Conservation (phyloP, 2,113 vertebrate species). For the Tautogolabrus adspersus region DNA sequence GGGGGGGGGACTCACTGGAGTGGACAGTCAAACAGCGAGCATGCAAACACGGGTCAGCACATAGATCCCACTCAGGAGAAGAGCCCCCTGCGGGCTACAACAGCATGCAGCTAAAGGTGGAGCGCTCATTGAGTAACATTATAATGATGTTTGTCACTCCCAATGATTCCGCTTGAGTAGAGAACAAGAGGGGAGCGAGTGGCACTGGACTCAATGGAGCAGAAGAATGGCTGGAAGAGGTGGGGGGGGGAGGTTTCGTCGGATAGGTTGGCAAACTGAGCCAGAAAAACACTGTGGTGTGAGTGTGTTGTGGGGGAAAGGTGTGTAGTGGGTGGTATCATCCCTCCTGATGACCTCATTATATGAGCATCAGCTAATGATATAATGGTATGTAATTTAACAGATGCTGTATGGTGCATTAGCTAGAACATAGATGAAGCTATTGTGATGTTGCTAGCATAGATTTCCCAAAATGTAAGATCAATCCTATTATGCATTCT, state of each 20-base stretch:
- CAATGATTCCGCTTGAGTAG: slow-evolving; percentile 73
- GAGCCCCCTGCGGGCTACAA: slow-evolving; percentile 61
- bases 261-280: slow-evolving; percentile 15
- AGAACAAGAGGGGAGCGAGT: slow-evolving; percentile 65
- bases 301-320: slow-evolving; percentile 12
- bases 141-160: slow-evolving; percentile 78
- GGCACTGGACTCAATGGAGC: slow-evolving; percentile 68
- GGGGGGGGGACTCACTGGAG: slow-evolving; percentile 50
- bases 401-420: slow-evolving; percentile 38
- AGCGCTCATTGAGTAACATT: slow-evolving; percentile 63
- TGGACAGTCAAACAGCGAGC: slow-evolving; percentile 54
- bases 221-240: slow-evolving; percentile 72
- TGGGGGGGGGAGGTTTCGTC: slow-evolving; percentile 18
- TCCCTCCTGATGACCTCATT: slow-evolving; percentile 34
- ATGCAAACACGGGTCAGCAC: slow-evolving; percentile 64
- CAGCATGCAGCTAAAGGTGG: slow-evolving; percentile 70
- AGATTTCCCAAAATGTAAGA: slow-evolving; percentile 10
- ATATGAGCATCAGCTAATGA: slow-evolving; percentile 40
- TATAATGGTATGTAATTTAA: slow-evolving; percentile 41
- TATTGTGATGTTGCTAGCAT: not conserved
- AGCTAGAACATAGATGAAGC: not conserved
- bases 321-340: not conserved
- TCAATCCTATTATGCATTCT: slow-evolving; percentile 3
- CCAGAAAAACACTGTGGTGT: not conserved
- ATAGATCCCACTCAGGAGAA: slow-evolving; percentile 60